Evolutionary conservation across 2,888 invertebrate species (phyloP).

Genomic region (Dorcus hopei): DNA sequence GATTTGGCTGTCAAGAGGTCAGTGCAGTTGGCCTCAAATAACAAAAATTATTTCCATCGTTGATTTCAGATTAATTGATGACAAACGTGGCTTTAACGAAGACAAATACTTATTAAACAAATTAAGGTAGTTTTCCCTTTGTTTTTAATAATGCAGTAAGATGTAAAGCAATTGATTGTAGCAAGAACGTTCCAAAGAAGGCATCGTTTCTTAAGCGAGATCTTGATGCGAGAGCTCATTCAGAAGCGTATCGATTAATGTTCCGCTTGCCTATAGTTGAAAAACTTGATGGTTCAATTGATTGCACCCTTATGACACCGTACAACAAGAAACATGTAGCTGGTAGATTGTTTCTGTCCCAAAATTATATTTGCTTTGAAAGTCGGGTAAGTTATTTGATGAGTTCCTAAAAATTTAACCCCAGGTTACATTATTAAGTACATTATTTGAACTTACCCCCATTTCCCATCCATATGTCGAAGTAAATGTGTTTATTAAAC

Average conservation of each 20-base stretch:
- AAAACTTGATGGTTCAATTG: constrained; percentile 91
- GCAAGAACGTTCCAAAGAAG: constrained; percentile 86
- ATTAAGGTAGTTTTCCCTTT: constrained; percentile 55
- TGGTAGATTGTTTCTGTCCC: constrained; percentile 88
- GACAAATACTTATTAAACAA: constrained; percentile 83
- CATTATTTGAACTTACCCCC: background rate
- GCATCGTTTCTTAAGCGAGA: constrained; percentile 91
- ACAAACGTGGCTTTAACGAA: constrained; percentile 86
- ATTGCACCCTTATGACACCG: constrained; percentile 91
- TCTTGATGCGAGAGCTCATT: constrained; percentile 90
- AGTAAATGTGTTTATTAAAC: too few relatives aligned
- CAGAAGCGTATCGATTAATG: constrained; percentile 82
- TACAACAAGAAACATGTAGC: constrained; percentile 87
- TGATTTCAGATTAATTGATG: constrained; percentile 76
- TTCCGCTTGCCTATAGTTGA: constrained; percentile 85
- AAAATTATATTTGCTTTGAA: constrained; percentile 93
- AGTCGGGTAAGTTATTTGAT: constrained; percentile 72
- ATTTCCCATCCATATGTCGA: background rate
- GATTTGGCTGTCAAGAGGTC: constrained; percentile 94
- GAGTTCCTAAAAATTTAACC: constrained; percentile 10
- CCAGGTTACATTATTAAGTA: too few relatives aligned
- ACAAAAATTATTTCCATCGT: background rate
- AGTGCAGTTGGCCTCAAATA: background rate
- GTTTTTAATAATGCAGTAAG: constrained; percentile 1
- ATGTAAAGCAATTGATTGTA: constrained; percentile 33